Conservation (phyloP, 2,888 invertebrate species). For the Drosophila pullipes region DNA sequence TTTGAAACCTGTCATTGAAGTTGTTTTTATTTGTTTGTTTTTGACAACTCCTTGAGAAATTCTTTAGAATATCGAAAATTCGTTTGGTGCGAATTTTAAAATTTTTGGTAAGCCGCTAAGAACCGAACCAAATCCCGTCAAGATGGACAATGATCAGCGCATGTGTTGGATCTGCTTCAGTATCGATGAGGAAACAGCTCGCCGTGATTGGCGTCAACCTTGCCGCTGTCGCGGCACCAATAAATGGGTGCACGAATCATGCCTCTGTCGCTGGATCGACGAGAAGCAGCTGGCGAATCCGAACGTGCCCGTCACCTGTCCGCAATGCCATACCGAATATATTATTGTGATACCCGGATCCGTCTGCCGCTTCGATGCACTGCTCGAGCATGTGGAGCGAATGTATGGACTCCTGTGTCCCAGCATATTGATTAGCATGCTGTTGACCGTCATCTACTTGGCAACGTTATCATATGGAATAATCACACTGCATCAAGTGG, state of each 20-base stretch:
- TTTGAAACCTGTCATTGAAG: constrained; percentile 14
- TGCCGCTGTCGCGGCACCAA: constrained; percentile 68
- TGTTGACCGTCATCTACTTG: constrained; percentile 56
- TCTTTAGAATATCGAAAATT: background rate
- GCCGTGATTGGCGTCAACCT: constrained; percentile 61
- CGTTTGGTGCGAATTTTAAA: background rate
- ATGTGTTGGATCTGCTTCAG: constrained; percentile 69
- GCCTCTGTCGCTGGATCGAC: constrained; percentile 66
- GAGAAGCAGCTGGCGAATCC: constrained; percentile 48
- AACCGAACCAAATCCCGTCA: background rate
- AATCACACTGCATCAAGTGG: constrained; percentile 52
- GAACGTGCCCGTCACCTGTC: constrained; percentile 43
- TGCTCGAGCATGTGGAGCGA: constrained; percentile 47
- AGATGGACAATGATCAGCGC: constrained; percentile 27
- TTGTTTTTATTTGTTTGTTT: background rate
- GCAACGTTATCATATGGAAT: constrained; percentile 55
- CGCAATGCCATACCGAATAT: constrained; percentile 62
- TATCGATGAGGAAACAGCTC: constrained; percentile 45
- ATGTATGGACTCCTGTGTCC: constrained; percentile 49
- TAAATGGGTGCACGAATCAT: constrained; percentile 68
- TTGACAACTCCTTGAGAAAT: constrained; percentile 13
- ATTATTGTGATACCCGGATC: constrained; percentile 55
- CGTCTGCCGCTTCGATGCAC: constrained; percentile 47
- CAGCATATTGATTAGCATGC: constrained; percentile 46
- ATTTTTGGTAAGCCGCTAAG: background rate